Conservation (phyloP, 2,113 vertebrate genomes). For the Labeo rohita region DNA sequence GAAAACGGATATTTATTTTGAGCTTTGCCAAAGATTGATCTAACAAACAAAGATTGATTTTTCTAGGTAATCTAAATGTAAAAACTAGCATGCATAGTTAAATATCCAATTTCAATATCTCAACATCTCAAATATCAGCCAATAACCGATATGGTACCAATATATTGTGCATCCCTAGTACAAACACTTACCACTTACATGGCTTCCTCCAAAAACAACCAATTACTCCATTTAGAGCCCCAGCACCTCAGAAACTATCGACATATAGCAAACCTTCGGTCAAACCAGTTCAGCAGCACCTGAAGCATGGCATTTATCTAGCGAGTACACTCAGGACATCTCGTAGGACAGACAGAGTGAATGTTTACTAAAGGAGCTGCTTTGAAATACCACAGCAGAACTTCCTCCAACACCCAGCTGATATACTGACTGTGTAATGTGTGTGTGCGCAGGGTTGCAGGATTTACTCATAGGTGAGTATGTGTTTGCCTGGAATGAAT, state of each 20-base stretch:
- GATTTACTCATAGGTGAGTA: neutral
- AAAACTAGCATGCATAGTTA: neutral
- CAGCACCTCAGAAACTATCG: neutral
- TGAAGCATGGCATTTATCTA: neutral
- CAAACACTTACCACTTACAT: slow-evolving; percentile 4
- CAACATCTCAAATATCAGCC: neutral
- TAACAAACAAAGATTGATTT: neutral
- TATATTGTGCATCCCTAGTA: neutral
- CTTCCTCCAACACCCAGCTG: slow-evolving; percentile 32
- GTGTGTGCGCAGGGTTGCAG: neutral
- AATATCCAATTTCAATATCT: neutral
- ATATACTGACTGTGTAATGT: slow-evolving; percentile 35
- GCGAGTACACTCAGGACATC: neutral
- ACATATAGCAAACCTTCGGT: neutral
- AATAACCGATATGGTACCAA: neutral
- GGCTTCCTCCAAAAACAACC: neutral
- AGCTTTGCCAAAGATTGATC: neutral
- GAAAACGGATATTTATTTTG: neutral
- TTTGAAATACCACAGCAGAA: slow-evolving; percentile 51
- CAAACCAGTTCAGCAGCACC: neutral
- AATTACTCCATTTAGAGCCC: neutral
- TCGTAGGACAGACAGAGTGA: neutral
- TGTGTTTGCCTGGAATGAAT: slow-evolving; percentile 10
- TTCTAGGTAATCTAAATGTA: neutral
- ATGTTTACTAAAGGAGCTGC: slow-evolving; percentile 56